These are phyloP conservation scores for Gila orcuttii DNA, from an alignment of 2,113 vertebrate species.

Conservation along the genomic window DNA sequence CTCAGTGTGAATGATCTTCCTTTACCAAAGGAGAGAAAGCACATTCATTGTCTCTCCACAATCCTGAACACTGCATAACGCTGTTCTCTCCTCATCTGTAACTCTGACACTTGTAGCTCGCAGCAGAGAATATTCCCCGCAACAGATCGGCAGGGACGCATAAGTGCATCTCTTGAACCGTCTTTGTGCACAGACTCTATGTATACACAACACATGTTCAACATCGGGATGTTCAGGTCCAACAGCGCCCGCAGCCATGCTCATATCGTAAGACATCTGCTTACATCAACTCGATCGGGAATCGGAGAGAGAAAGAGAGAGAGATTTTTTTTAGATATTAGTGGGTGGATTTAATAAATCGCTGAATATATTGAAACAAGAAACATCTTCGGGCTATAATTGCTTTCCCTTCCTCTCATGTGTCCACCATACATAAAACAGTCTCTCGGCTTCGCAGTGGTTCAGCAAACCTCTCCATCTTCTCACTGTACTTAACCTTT, in stretches of 20 bases:
- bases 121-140: neutral
- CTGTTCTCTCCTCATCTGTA: neutral
- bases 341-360: constrained; percentile 73
- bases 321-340: constrained; percentile 56
- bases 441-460: constrained; percentile 6
- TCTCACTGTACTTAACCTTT: constrained; percentile 56
- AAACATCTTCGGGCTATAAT: constrained; percentile 58
- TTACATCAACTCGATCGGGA: constrained; percentile 60
- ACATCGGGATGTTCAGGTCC: constrained; percentile 56
- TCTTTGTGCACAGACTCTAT: constrained; percentile 20
- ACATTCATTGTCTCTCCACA: neutral
- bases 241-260: constrained; percentile 58
- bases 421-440: constrained; percentile 17
- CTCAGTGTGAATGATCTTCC: constrained; percentile 12
- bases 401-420: constrained; percentile 43
- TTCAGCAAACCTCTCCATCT: constrained; percentile 28
- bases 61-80: neutral
- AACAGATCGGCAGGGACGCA: constrained; percentile 10
- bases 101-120: constrained; percentile 16
- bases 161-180: neutral
- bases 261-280: constrained; percentile 59
- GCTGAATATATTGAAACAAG: constrained; percentile 61
- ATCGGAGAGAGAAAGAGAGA: constrained; percentile 45
- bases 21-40: neutral
- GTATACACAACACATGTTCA: constrained; percentile 49